Evolutionary conservation across 2,113 vertebrate genomes (phyloP).

Genomic region (Oophaga pumilio): DNA sequence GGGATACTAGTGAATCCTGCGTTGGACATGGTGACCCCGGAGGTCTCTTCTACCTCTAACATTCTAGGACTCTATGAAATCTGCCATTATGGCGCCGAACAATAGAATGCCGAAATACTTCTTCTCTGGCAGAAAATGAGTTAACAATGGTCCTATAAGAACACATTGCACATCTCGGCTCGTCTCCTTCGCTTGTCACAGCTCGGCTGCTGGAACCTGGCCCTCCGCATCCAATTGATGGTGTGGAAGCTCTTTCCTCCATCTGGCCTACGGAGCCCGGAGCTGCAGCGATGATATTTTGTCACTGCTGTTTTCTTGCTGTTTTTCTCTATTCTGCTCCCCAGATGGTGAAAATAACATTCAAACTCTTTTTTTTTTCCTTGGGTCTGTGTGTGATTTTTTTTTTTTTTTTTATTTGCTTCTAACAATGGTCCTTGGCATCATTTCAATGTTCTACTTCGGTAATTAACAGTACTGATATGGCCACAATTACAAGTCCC

Average conservation of each 20-base stretch:
- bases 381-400: constrained; percentile 38
- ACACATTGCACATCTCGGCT: constrained; percentile 30
- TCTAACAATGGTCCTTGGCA: constrained; percentile 98
- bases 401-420: constrained; percentile 83
- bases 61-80: too few species aligned
- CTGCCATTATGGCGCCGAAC: background rate
- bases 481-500: constrained; percentile 95
- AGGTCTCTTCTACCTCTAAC: too few species aligned
- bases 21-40: too few species aligned
- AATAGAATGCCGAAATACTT: background rate
- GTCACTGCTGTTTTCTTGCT: constrained; percentile 81
- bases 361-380: constrained; percentile 83
- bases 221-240: constrained; percentile 64
- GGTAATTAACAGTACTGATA: constrained; percentile 99
- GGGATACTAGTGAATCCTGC: background rate
- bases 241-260: constrained; percentile 81
- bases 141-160: background rate
- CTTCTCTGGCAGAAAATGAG: background rate
- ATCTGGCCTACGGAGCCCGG: constrained; percentile 94
- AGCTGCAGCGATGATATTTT: constrained; percentile 84
- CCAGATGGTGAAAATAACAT: constrained; percentile 98
- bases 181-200: constrained; percentile 71
- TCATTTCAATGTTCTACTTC: constrained; percentile 97
- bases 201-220: constrained; percentile 76
- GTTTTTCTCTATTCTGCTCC: constrained; percentile 90